phyloP scores from a whole-genome alignment of 2,797 vertebrate species.

The Trichosurus vulpecula region DNA sequence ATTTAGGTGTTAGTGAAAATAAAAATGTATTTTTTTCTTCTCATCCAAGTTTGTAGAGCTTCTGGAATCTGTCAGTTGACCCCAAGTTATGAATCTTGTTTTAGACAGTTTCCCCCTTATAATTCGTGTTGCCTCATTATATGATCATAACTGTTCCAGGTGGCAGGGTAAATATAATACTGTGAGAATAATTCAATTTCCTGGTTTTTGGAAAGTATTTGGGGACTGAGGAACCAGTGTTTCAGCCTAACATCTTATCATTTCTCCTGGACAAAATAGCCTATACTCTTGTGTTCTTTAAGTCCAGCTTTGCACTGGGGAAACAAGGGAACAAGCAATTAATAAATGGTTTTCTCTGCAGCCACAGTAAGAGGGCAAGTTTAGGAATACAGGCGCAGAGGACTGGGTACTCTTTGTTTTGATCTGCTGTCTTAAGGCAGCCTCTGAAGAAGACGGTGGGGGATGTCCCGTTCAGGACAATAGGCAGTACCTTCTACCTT shows the following conservation, averaged over 20 bases:
- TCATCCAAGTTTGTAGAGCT: neutral
- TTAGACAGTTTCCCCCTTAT: neutral
- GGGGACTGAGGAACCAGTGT: neutral
- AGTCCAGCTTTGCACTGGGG: neutral
- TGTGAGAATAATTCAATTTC: neutral
- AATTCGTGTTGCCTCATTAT: neutral
- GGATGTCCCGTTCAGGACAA: neutral
- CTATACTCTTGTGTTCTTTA: rapidly evolving
- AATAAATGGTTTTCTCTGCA: neutral
- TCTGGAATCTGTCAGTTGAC: neutral
- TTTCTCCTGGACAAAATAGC: neutral
- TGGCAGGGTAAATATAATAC: neutral
- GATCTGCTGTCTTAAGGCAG: neutral
- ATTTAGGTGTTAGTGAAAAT: neutral
- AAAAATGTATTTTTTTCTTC: neutral
- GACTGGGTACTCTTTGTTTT: neutral
- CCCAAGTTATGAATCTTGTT: neutral
- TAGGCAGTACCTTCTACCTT: neutral
- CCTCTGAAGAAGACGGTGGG: neutral
- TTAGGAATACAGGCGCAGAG: neutral
- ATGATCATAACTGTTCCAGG: neutral
- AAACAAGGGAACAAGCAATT: neutral
- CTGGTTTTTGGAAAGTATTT: neutral
- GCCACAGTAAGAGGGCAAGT: neutral
- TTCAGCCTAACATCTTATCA: rapidly evolving